A percentile compares a stretch with the other conserved stretches of the same genome.
Conservation (phyloP, 2,888 invertebrate species). For the Rhabditoides inermis region DNA sequence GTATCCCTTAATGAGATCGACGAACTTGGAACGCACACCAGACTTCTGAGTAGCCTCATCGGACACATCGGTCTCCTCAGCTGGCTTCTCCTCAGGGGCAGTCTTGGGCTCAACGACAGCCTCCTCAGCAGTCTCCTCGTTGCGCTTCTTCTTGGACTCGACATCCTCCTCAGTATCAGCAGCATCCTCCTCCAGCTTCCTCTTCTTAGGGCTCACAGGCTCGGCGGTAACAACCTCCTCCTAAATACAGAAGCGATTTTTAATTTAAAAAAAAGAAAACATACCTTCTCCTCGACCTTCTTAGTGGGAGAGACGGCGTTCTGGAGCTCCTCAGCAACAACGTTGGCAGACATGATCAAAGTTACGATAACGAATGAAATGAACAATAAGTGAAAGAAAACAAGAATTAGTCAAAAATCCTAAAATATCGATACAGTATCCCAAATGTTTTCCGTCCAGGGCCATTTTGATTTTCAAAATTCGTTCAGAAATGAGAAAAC, state of each 20-base stretch:
- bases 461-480: too few relatives aligned
- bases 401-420: background rate
- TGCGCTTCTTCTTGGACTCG: conserved; percentile 2
- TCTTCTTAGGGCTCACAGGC: conserved; percentile 1
- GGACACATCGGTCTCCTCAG: background rate
- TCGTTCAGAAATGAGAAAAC: too few relatives aligned
- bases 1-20: background rate
- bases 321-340: background rate
- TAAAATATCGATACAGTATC: background rate
- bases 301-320: conserved; percentile 1
- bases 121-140: too few relatives aligned
- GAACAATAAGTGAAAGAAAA: background rate
- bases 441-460: too few relatives aligned
- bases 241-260: background rate
- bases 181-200: conserved; percentile 1
- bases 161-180: too few relatives aligned
- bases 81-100: background rate
- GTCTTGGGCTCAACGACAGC: background rate
- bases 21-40: background rate
- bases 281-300: background rate
- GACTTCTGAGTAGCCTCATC: too few relatives aligned
- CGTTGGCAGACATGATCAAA: conserved; percentile 1
- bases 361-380: background rate
- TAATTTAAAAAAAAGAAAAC: background rate
- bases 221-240: background rate